Evolutionary conservation across 37 sponge, comb jelly and placozoan genomes (phyloP).

Genomic region (Axinella damicornis): DNA sequence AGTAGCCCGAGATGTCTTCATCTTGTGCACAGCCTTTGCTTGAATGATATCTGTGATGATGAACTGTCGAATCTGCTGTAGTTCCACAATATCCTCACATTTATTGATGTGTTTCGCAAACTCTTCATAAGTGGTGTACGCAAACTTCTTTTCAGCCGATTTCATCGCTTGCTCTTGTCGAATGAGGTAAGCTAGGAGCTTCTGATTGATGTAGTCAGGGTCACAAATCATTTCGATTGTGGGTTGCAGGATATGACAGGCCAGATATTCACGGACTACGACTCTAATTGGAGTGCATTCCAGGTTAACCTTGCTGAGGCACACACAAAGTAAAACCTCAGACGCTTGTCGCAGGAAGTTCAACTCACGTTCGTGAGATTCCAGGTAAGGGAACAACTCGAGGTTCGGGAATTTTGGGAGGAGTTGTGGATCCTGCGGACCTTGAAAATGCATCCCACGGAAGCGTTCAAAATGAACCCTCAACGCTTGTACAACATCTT

Average conservation of each 20-base stretch:
- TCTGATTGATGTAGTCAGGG: conserved; percentile 93
- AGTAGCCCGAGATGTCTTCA: conserved; percentile 65
- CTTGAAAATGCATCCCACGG: conserved; percentile 36
- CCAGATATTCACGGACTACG: conserved; percentile 73
- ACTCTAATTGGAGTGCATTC: conserved; percentile 68
- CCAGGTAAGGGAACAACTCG: conserved; percentile 64
- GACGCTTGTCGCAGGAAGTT: conserved; percentile 74
- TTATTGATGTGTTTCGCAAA: conserved; percentile 83
- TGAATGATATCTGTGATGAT: conserved; percentile 93
- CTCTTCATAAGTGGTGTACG: conserved; percentile 73
- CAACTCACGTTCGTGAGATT: conserved; percentile 62
- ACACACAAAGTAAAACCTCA: conserved; percentile 77
- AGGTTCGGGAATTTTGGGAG: conserved; percentile 36
- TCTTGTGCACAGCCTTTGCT: conserved; percentile 82
- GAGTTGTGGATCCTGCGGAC: no score
- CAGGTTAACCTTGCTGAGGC: conserved; percentile 53
- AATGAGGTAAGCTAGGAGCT: conserved; percentile 63
- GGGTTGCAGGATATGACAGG: conserved; percentile 72
- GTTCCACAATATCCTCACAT: conserved; percentile 63
- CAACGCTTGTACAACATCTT: conserved; percentile 54
- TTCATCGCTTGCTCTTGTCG: conserved; percentile 67
- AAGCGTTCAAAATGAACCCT: conserved; percentile 53
- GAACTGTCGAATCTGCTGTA: conserved; percentile 68
- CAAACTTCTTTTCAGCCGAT: conserved; percentile 49
- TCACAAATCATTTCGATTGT: conserved; percentile 84